Base-by-base conservation (phyloP, 2,888 invertebrate genomes). In the Chaitophorus viminalis region DNA sequence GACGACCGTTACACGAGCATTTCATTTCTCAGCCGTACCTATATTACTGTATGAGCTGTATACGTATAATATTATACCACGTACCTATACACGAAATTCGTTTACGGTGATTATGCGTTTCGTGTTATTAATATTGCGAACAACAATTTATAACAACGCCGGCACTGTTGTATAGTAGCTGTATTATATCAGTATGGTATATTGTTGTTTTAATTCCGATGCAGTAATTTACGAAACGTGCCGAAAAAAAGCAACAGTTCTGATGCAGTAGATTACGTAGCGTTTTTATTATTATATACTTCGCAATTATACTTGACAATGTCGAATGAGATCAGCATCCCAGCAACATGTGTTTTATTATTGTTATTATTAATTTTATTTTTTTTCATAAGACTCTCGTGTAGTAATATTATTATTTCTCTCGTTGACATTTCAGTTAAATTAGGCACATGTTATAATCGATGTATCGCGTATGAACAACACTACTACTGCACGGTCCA, bases 381-480 rank as follows among this genome's bases (percentile, higher is more conserved):
- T 68, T 25, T 68, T 25, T 8, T 29, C 29, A 11, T 29, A 72
- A 54, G 33, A n/a, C 54, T 21, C 25, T 82, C 33, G 46, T n/a
- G 33, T 82, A 25, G 33, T 70, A 52, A 68, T 39, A 81, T 81
- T 31, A 25, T 31, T 33, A 72, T 18, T 33, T 46, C 68, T 21
- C 82, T 70, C 54, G 54, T 82, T 82, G 82, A 82, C 74, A 74
- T 82, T 74, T 60, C 25, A n/a, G 54, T 82, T 74, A 29, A 54
- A 82, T 54, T 60, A 60, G 54, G 72, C 82, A 82, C 72, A 54
- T 82, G 82, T 17, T 31, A n/a, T 82, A 25, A 72, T 54, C 72
- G 82, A 52, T n/a, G n/a, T n/a, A n/a, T 52, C 25, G 52, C 11
- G 46, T 46, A 1, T 3, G 11, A 46, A 46, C 46, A 36, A 3